A percentile compares a stretch with the other conserved stretches of the same genome.
Evolutionary conservation across 2,797 vertebrate genomes (phyloP).

Genomic region (Danio jaintianensis): DNA sequence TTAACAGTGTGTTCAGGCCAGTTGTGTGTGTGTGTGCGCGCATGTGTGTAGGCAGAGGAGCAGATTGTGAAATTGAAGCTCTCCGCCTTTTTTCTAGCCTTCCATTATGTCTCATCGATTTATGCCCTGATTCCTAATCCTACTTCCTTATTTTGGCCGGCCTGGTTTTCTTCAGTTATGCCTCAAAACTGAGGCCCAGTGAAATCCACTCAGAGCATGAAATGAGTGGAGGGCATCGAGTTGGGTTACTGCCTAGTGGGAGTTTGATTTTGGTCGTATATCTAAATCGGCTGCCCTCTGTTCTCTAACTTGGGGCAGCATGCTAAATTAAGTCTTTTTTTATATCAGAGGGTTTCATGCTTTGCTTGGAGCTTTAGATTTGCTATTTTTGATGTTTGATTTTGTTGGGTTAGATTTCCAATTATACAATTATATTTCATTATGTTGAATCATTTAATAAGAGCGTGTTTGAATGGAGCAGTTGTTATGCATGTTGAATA

Average conservation of each 20-base stretch:
- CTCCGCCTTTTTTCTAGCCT: conserved; percentile 47
- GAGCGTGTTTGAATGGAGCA: neutral
- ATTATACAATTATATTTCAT: neutral
- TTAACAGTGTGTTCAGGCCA: conserved; percentile 51
- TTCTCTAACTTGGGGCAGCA: neutral
- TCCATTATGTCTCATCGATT: conserved; percentile 63
- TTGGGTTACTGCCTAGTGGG: conserved; percentile 9
- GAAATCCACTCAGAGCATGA: conserved; percentile 56
- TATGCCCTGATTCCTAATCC: conserved; percentile 57
- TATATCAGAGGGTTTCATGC: neutral
- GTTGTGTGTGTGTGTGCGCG: conserved; percentile 31
- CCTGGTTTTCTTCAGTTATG: conserved; percentile 49
- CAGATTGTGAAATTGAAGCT: conserved; percentile 61
- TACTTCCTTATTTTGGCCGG: conserved; percentile 51
- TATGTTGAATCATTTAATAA: neutral
- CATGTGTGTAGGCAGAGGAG: conserved; percentile 54
- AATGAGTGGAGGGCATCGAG: conserved; percentile 41
- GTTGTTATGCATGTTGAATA: neutral
- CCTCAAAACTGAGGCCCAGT: conserved; percentile 51
- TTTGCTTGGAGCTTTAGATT: neutral
- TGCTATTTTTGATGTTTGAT: neutral
- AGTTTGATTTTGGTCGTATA: conserved; percentile 29
- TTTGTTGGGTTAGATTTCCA: neutral
- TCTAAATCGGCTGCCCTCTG: conserved; percentile 7
- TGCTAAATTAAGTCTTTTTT: neutral